These are phyloP conservation scores for Steatornis caripensis DNA, from an alignment of 2,113 vertebrate genomes.

Conservation along the genomic window DNA sequence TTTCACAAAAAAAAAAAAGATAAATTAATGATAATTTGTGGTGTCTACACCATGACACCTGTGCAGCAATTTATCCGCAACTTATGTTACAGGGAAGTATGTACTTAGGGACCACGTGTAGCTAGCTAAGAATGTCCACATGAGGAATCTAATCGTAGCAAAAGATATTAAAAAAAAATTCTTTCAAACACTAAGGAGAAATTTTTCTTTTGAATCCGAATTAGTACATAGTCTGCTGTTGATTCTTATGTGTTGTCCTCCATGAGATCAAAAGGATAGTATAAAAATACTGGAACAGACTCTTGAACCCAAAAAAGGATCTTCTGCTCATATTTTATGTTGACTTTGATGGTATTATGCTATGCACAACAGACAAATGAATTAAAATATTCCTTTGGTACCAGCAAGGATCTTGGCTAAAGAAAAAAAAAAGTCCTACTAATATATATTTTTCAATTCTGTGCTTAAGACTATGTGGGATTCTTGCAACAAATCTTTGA, in stretches of 20 bases:
- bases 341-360: constrained; percentile 8
- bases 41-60: neutral
- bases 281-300: neutral
- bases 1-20: neutral
- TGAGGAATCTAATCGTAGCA: neutral
- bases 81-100: neutral
- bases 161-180: neutral
- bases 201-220: neutral
- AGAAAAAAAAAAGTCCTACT: constrained; percentile 32
- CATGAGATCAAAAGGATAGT: neutral
- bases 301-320: neutral
- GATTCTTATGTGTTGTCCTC: neutral
- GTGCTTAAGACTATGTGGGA: constrained; percentile 47
- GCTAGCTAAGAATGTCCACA: neutral
- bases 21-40: neutral
- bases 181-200: neutral
- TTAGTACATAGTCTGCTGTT: neutral
- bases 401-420: constrained; percentile 31
- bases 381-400: constrained; percentile 28
- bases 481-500: constrained; percentile 47
- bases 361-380: constrained; percentile 43
- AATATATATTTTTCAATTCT: neutral
- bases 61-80: neutral
- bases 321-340: constrained; percentile 5
- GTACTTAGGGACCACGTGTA: neutral